Evolutionary conservation across 2,888 invertebrate genomes (phyloP), one percentile per base, ranked within the genome.

Genomic region (Xanthostigma xanthostigma): DNA sequence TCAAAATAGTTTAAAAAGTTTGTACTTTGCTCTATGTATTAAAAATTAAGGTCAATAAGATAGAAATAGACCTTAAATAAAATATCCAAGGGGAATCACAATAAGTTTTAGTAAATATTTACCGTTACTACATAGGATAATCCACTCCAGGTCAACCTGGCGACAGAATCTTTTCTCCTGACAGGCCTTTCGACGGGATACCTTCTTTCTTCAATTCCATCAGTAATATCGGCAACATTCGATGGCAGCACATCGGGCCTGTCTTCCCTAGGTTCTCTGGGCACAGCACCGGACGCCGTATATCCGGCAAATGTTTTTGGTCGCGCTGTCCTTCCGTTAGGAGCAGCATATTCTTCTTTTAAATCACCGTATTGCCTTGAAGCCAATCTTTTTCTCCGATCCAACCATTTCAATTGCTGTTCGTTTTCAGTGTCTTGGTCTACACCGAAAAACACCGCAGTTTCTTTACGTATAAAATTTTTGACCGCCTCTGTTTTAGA

Each of bases 381-480:
- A 56, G 86, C 84, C 69, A 86, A 77, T 58, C 88, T 71, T 64
- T 81, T 78, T 63, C 89, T 73, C 62, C 89, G 74, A 62, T 88
- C 86, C 60, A 82, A 71, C 90, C 90, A 90, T 63, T 82, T 67
- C 61, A 79, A 73, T 62, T 78, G 76, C 67, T 84, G 81, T 60
- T 79, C 76, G 58, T 77, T 76, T 64, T 86, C 85, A 57, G 79
- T 79, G 57, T 82, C 81, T 60, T 83, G 83, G 60, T 84, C 83
- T 50, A 91, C 81, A 14, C 89, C 90, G 64, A 91, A 89, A 69
- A 90, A 90, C 57, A 81, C 83, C 49, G 85, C 84, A 49, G 88
- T 84, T 64, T 87, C 86, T 56, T 79, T 75, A 63, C 79, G 84
- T 61, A 89, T 78, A 65, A 81, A 85, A 62, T 81, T 65, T 64